These are phyloP conservation scores for Leucoraja ocellata DNA, from an alignment of 2,797 vertebrate species.

Conservation along the genomic window DNA sequence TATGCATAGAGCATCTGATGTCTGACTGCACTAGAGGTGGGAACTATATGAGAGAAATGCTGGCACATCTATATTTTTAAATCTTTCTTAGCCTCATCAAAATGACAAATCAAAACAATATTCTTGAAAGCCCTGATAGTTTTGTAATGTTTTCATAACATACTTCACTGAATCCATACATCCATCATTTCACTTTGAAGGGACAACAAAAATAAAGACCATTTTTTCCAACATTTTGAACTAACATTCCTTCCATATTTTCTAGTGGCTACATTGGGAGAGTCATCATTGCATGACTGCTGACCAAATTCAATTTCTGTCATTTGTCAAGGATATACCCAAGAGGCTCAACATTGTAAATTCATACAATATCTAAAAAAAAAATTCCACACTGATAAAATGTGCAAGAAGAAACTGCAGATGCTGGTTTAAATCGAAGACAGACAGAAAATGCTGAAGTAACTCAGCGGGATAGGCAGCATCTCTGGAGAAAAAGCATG, in stretches of 20 bases:
- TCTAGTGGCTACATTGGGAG: background rate
- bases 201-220: background rate
- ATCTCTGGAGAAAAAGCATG: too few species aligned
- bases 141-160: background rate
- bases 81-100: background rate
- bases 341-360: background rate
- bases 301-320: background rate
- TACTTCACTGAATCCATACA: constrained; percentile 7
- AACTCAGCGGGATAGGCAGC: too few species aligned
- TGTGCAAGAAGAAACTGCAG: too few species aligned
- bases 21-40: background rate
- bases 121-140: background rate
- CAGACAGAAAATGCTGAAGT: too few species aligned
- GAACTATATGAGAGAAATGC: background rate
- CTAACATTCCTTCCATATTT: background rate
- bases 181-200: background rate
- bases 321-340: background rate
- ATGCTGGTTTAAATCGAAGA: too few species aligned
- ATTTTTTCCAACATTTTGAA: background rate
- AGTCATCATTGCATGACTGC: background rate
- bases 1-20: background rate
- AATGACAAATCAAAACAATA: background rate
- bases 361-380: background rate
- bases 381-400: background rate
- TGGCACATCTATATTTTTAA: background rate